phyloP scores from a whole-genome alignment of 2,797 vertebrate species.

The Uromys caudimaculatus region DNA sequence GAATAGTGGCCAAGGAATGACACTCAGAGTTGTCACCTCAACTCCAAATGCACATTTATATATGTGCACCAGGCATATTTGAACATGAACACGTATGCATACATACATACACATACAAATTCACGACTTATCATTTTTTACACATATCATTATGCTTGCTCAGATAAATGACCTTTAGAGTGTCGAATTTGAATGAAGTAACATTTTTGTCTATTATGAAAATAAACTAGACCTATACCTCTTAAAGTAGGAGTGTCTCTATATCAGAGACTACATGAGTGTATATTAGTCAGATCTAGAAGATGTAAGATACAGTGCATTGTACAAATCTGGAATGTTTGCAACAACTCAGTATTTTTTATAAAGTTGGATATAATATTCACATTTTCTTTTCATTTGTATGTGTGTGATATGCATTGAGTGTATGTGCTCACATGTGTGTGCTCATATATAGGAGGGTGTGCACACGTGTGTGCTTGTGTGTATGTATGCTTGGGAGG shows the following conservation, averaged over 20 bases:
- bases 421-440: background rate
- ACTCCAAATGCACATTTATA: background rate
- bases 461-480: background rate
- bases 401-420: background rate
- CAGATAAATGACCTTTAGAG: background rate
- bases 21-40: background rate
- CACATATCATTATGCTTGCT: background rate
- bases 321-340: background rate
- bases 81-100: background rate
- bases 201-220: background rate
- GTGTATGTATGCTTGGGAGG: too few relatives aligned
- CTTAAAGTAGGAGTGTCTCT: background rate
- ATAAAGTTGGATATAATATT: background rate
- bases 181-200: background rate
- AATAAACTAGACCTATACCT: background rate
- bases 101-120: background rate
- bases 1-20: background rate
- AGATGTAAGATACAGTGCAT: background rate
- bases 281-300: background rate
- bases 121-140: background rate
- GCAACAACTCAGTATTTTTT: background rate
- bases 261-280: too few relatives aligned
- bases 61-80: background rate
- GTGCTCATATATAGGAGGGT: background rate
- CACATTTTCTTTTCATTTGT: background rate